These are phyloP conservation scores for Megathymus violae DNA, from an alignment of 1,140 invertebrate species.

Conservation along the genomic window DNA sequence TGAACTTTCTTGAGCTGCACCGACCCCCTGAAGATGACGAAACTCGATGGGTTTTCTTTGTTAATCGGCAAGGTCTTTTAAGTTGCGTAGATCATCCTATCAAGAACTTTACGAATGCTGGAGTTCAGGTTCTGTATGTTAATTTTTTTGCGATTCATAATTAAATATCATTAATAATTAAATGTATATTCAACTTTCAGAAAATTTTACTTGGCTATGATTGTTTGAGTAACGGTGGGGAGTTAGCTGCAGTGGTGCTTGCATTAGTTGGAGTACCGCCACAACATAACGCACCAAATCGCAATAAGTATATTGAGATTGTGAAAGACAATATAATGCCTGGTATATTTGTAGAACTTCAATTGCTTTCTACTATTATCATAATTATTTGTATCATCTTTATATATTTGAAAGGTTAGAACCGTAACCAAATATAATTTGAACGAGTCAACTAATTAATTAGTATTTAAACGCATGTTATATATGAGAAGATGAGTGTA, in stretches of 20 bases:
- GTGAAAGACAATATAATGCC: conserved; percentile 55
- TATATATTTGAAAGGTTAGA: too few species aligned
- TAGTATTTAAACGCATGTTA: too few species aligned
- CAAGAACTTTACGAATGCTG: conserved; percentile 55
- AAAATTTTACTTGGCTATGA: conserved; percentile 66
- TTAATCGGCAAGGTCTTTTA: conserved; percentile 59
- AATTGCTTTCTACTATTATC: too few species aligned
- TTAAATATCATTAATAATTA: too few species aligned
- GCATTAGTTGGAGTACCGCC: conserved; percentile 60
- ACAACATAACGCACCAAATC: conserved; percentile 64
- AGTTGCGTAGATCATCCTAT: conserved; percentile 53
- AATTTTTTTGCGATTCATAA: too few species aligned
- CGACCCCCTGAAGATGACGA: conserved; percentile 52
- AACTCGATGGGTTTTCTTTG: conserved; percentile 66
- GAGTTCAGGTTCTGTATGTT: conserved; percentile 66
- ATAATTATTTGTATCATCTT: too few species aligned
- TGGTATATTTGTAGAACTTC: conserved; percentile 54
- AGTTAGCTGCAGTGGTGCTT: conserved; percentile 50
- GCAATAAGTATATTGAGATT: conserved; percentile 51
- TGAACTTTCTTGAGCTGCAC: conserved; percentile 59
- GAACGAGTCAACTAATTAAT: too few species aligned
- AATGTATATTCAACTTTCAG: conserved; percentile 38
- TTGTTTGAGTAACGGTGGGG: conserved; percentile 47
- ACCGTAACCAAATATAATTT: too few species aligned
- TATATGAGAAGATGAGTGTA: too few species aligned